Evolutionary conservation across 2,888 invertebrate species (phyloP).

Genomic region (Drosophila paracracens): DNA sequence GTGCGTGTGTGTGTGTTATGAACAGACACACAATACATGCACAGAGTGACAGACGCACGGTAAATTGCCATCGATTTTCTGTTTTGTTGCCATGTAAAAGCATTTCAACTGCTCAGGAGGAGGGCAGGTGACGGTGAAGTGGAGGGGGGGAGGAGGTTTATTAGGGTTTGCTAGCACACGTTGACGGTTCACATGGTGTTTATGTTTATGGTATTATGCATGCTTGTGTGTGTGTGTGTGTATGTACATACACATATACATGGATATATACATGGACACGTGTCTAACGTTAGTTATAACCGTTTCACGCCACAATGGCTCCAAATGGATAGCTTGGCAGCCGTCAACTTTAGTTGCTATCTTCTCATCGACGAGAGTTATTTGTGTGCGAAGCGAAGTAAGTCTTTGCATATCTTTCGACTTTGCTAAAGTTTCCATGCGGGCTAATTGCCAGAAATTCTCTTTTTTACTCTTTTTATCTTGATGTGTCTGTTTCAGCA

Average conservation of each 20-base stretch:
- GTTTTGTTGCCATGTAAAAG: slow-evolving; percentile 72
- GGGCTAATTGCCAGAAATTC: slow-evolving; percentile 32
- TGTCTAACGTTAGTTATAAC: slow-evolving; percentile 37
- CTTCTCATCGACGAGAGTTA: background rate
- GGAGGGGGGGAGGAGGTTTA: background rate
- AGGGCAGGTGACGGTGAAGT: background rate
- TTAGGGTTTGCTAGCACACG: slow-evolving; percentile 35
- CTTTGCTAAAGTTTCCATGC: slow-evolving; percentile 43
- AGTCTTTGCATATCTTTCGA: slow-evolving; percentile 34
- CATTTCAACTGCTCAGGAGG: slow-evolving; percentile 46
- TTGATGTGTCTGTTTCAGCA: background rate
- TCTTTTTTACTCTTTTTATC: background rate
- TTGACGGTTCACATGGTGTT: slow-evolving; percentile 54
- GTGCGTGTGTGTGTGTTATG: slow-evolving; percentile 1
- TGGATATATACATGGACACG: slow-evolving; percentile 15
- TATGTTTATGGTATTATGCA: slow-evolving; percentile 50
- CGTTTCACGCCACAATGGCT: slow-evolving; percentile 25
- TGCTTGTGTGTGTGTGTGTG: slow-evolving; percentile 2
- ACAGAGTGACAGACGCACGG: slow-evolving; percentile 52
- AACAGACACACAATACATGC: slow-evolving; percentile 27
- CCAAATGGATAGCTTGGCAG: slow-evolving; percentile 7
- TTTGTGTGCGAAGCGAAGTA: slow-evolving; percentile 7
- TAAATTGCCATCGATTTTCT: slow-evolving; percentile 77
- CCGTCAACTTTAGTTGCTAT: slow-evolving; percentile 27
- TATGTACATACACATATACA: slow-evolving; percentile 9